A percentile compares a stretch with the other conserved stretches of the same genome.
Evolutionary conservation across 1,140 invertebrate genomes (phyloP).

Genomic region (Gonioctena quinquepunctata): DNA sequence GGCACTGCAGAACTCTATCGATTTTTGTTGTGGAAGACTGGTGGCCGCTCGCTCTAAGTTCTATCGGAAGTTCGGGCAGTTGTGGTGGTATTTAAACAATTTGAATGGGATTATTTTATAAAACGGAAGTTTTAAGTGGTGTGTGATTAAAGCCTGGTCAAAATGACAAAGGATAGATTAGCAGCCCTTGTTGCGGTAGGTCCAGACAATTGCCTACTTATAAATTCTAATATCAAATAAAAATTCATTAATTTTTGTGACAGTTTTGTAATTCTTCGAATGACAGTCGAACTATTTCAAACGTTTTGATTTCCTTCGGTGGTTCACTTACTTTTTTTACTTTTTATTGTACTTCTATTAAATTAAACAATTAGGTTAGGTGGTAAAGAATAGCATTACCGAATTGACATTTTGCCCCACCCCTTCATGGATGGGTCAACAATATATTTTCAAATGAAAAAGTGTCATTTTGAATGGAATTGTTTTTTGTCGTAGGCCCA

Average conservation of each 20-base stretch:
- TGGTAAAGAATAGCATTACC: constrained; percentile 24
- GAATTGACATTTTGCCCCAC: constrained; percentile 41
- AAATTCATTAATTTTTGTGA: neutral
- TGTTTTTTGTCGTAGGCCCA: constrained; percentile 72
- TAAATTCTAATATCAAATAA: neutral
- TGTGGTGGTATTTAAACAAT: constrained; percentile 73
- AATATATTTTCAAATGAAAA: constrained; percentile 37
- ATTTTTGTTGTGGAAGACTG: constrained; percentile 65
- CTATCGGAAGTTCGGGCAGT: constrained; percentile 58
- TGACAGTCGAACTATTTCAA: constrained; percentile 1
- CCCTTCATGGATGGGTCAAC: constrained; percentile 26
- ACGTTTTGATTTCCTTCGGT: too few relatives aligned
- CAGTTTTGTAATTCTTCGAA: constrained; percentile 14
- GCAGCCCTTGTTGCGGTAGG: constrained; percentile 91
- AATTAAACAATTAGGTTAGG: constrained; percentile 38
- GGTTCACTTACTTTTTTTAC: neutral
- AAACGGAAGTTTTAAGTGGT: constrained; percentile 63
- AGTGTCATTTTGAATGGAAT: constrained; percentile 16
- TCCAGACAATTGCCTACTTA: neutral
- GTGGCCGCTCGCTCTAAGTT: constrained; percentile 45
- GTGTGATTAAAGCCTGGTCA: constrained; percentile 66
- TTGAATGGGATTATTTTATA: constrained; percentile 78
- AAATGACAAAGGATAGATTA: constrained; percentile 98
- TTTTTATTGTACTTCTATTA: constrained; percentile 26
- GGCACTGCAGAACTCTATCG: constrained; percentile 66